Base-by-base conservation (phyloP, 2,797 vertebrate species). In the Urosaurus nigricauda region DNA sequence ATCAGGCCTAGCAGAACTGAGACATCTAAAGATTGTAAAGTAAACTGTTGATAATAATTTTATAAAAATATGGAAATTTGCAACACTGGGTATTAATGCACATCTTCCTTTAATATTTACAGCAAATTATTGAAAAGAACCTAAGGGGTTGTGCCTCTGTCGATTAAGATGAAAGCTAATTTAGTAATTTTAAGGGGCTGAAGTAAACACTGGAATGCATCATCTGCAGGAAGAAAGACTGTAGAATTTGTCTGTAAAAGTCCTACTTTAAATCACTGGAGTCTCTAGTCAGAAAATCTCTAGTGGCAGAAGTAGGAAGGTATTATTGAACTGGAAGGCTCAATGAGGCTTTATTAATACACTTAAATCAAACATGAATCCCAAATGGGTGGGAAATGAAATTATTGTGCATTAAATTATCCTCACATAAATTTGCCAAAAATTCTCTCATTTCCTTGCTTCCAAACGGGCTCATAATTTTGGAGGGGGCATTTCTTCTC, bases 1-100 rank as follows among this genome's bases (percentile, higher is more conserved):
- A n/a, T n/a, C n/a, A n/a, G n/a, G n/a, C n/a, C n/a, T n/a, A n/a
- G 63, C 16, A 73, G 68, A 85, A 70, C 13, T 26, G 79, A 86
- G 1, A 53, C n/a, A 32, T 1, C 65, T 84, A 74, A 14, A 73
- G 24, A 2, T 82, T 0, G 2, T 85, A 79, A 68, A 56, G 35
- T 0, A 37, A 93, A 53, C 17, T 51, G 9, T 68, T 81, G 77
- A 26, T 81, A 40, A 5, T 4, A 75, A 75, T 68, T 79, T 83
- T 24, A 60, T 35, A 40, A 47, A 26, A 70, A 43, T 78, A 79
- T 26, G 4, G 47, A 88, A 87, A 82, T 63, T 51, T 43, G 78
- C 13, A 40, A 1, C 6, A n/a, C 56, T 79, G 43, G 53, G 51
- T 51, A 73, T 58, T 79, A 89, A 87, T 29, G 63, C 70, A 12